Base-by-base conservation (phyloP, 2,113 vertebrate species). In the Pelmatolapia mariae region DNA sequence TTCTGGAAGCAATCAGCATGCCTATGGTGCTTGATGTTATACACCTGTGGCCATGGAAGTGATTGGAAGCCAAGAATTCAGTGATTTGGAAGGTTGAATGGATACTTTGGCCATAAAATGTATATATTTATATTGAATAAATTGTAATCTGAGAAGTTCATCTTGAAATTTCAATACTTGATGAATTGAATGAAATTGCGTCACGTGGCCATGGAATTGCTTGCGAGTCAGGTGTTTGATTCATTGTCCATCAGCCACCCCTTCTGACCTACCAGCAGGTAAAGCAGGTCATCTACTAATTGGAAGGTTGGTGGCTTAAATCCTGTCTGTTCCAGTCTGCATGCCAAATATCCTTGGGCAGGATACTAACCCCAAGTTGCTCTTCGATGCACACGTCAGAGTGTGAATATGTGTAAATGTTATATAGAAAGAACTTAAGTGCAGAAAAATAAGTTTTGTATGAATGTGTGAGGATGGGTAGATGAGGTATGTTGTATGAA, bases 221-320 rank as follows among this genome's bases (percentile, higher is more conserved):
- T 61, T 19, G 29, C 0, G 2, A 61, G 57, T 61, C 57, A 33
- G 26, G 29, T 61, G 57, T 61, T 61, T 33, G 9, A 0, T 61
- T 61, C 57, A 33, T 33, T 61, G 29, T 61, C 29, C 33, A 36
- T 36, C 33, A 8, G 33, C 8, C 33, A 36, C 8, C 3, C 33
- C 33, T 61, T 0, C 57, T 61, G 29, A 61, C 15, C 59, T 19
- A 33, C 59, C 31, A 63, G 31, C 10, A 63, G 18, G 18, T 63
- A 63, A 33, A 10, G 18, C 18, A 36, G 59, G 0, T 19, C 29
- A 0, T 61, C 57, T 61, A 63, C 16, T 63, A 19, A 36, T 63
- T 63, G 29, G 29, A 63, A 3, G 1, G 59, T 19, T 36, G 6
- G 59, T 36, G 59, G 2, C 16, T 61, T 19, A 63, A 33, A 19